Evolutionary conservation across 2,888 invertebrate species (phyloP), one percentile per base, ranked within the genome.

Genomic region (Phania funesta): DNA sequence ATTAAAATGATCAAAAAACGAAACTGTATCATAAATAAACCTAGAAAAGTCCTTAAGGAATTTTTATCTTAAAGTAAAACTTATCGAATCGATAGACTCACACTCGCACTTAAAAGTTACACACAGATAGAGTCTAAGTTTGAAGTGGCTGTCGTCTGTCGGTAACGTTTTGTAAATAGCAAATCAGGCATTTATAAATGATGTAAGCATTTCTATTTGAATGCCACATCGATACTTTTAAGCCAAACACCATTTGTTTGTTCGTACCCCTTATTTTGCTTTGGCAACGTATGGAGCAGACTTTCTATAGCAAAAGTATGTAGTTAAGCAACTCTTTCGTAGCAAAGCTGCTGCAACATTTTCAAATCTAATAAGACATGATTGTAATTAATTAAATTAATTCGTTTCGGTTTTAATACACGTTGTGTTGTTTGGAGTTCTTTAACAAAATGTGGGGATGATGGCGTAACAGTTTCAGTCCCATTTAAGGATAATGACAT

Each of bases 371-470:
- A 90, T 89, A 90, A 90, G 90, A 90, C 88, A 89, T 88, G 89
- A 89, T 89, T 90, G 89, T 90, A 90, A 90, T 90, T 90, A 90
- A 90, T 90, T 90, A 88, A 90, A 90, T 90, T 90, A 90, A 90
- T 90, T 90, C 90, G 89, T 89, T 90, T 90, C 88, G 90, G 90
- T 89, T 90, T 88, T 89, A 90, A 89, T 89, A 90, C 87, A 89
- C 86, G 87, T 87, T 88, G 87, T 87, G 87, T n/a, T n/a, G n/a
- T 87, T 86, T 32, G 24, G 16, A 65, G 54, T 52, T 70, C 18
- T 58, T 8, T 26, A 64, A 60, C 41, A 50, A 50, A 52, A 52
- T 70, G 16, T 7, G 35, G 44, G 38, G 48, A 38, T 26, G 32
- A 29, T 52, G 35, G 65, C 56, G 38, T 56, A n/a, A 32, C 8